These are phyloP conservation scores for Drosophila subsilvestris DNA, from an alignment of 2,888 invertebrate species.

Conservation along the genomic window DNA sequence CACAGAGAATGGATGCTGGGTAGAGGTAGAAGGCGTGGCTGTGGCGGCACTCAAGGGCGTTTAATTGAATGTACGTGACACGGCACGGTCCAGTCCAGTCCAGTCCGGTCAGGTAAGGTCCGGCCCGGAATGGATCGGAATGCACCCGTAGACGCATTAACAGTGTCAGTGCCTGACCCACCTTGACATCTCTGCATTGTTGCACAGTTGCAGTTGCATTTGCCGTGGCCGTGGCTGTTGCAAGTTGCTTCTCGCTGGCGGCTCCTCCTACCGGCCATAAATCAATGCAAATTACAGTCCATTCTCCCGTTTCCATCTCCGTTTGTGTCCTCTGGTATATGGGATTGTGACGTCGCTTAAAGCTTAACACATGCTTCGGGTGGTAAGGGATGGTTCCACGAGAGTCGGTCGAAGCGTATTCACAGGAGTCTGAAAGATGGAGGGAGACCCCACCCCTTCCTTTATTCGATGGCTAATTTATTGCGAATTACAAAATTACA, in stretches of 20 bases:
- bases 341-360: slow-evolving; percentile 60
- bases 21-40: slow-evolving; percentile 44
- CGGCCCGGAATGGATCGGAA: slow-evolving; percentile 38
- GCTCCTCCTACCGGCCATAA: slow-evolving; percentile 47
- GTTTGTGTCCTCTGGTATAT: slow-evolving; percentile 13
- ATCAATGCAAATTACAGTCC: slow-evolving; percentile 74
- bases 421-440: background rate
- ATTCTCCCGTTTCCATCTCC: slow-evolving; percentile 4
- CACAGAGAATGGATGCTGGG: background rate
- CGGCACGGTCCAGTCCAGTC: slow-evolving; percentile 29
- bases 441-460: background rate
- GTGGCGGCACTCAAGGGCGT: slow-evolving; percentile 74
- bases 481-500: too few species aligned
- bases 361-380: slow-evolving; percentile 65
- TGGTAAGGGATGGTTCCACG: slow-evolving; percentile 2
- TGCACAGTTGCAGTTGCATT: slow-evolving; percentile 38
- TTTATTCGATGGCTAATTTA: too few species aligned
- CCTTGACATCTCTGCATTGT: slow-evolving; percentile 69
- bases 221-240: slow-evolving; percentile 4
- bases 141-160: slow-evolving; percentile 75
- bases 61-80: slow-evolving; percentile 76
- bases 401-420: background rate
- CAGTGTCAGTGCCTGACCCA: slow-evolving; percentile 65
- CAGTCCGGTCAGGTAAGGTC: slow-evolving; percentile 18
- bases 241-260: slow-evolving; percentile 19